A percentile compares a stretch with the other conserved stretches of the same genome.
Evolutionary conservation across 2,797 vertebrate genomes (phyloP).

Genomic region (Neosilurus mollespiculum): DNA sequence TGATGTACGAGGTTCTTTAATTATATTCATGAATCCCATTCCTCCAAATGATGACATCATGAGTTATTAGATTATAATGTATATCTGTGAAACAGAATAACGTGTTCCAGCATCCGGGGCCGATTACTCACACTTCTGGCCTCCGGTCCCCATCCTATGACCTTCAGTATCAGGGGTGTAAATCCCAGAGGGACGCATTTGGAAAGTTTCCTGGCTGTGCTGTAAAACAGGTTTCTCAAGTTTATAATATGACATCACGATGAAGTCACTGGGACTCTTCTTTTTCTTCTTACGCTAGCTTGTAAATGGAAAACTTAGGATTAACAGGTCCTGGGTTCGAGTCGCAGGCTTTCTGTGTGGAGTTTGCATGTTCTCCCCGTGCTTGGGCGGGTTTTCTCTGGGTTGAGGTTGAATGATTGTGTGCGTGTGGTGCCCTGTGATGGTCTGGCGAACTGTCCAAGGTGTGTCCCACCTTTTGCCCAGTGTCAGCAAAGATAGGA

Average conservation of each 20-base stretch:
- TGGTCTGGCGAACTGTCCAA: too few species aligned
- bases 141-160: not conserved
- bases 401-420: too few species aligned
- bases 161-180: not conserved
- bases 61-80: not conserved
- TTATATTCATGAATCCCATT: not conserved
- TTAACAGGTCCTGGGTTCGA: not conserved
- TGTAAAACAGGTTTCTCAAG: not conserved
- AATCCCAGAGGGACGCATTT: not conserved
- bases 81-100: not conserved
- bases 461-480: too few species aligned
- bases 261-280: not conserved
- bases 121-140: not conserved
- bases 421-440: too few species aligned
- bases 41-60: not conserved
- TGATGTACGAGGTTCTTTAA: not conserved
- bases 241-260: too few species aligned
- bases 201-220: not conserved
- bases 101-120: not conserved
- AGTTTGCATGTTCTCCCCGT: too few species aligned
- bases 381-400: too few species aligned
- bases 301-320: not conserved
- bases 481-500: too few species aligned
- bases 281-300: not conserved
- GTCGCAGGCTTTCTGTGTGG: too few species aligned